Percentiles rank a stretch among this genome's conserved stretches.
phyloP scores from a whole-genome alignment of 1,140 invertebrate species.

The Drosophila pseudoobscura region DNA sequence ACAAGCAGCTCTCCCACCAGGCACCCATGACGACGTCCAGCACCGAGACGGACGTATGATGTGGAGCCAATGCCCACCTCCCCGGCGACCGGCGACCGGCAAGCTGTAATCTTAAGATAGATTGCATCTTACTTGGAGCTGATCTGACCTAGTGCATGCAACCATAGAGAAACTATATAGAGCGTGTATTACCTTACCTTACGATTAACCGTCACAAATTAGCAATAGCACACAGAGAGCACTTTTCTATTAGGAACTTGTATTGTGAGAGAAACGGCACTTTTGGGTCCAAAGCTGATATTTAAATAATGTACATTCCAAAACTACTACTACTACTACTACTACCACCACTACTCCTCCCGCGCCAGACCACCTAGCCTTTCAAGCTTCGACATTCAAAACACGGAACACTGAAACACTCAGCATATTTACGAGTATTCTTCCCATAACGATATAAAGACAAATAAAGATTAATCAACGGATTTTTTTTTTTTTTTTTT shows the following conservation, averaged over 20 bases:
- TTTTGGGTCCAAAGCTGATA: conserved; percentile 58
- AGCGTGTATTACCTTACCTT: conserved; percentile 22
- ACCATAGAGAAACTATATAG: neutral
- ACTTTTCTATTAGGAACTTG: conserved; percentile 24
- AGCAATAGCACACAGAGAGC: conserved; percentile 19
- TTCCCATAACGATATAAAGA: conserved; percentile 53
- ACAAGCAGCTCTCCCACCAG: conserved; percentile 69
- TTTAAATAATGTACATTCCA: conserved; percentile 55
- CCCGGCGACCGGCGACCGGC: too few species aligned
- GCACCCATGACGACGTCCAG: conserved; percentile 50
- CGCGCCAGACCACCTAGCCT: conserved; percentile 7
- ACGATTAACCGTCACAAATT: conserved; percentile 37
- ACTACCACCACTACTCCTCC: neutral
- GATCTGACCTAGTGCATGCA: neutral
- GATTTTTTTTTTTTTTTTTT: neutral
- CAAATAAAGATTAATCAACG: conserved; percentile 38
- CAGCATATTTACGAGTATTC: conserved; percentile 8
- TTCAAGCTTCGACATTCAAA: conserved; percentile 20
- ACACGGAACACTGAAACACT: neutral
- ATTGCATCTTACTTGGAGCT: too few species aligned
- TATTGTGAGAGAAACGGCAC: conserved; percentile 41
- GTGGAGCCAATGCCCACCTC: neutral
- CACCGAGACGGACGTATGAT: conserved; percentile 74
- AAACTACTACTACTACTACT: conserved; percentile 5
- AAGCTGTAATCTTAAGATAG: too few species aligned